Evolutionary conservation across 2,797 vertebrate species (phyloP), one percentile per base, ranked within the genome.

Genomic region (Rhabdomys pumilio): DNA sequence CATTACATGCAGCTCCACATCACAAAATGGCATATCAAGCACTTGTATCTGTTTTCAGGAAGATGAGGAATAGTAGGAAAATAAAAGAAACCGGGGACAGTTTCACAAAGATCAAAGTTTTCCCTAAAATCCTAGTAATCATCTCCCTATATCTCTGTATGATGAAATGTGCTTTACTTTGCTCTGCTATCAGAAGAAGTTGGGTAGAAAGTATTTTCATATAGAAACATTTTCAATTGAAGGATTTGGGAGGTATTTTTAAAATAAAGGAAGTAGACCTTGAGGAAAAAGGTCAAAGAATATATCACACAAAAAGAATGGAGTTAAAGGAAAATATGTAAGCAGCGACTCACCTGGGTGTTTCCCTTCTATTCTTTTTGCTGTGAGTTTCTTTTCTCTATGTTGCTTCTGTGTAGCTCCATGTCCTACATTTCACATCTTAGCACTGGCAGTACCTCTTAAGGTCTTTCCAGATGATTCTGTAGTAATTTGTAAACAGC

Each of bases 201-300:
- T 72, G 63, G 20, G 20, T 55, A 91, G 65, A 76, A 89, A 75
- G 53, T 86, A 76, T 53, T 83, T 95, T 96, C 79, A 86, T 69
- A 12, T 47, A 53, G 19, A 15, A 4, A 75, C 11, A 61, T n/a
- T 84, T 57, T 87, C 12, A 69, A 47, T 22, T 90, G 61, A 91
- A 95, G 57, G 79, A 80, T 81, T 83, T 6, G 72, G 5, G 11
- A 88, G 2, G 1, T 77, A 38, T 90, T 94, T 94, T 87, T 38
- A 81, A 24, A 73, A 73, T 81, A 59, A 31, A 57, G 1, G 8
- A 53, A 84, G 76, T 63, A 11, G 55, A n/a, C 67, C n/a, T 0
- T 44, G 41, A 85, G 17, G 47, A 91, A 84, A 94, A 96, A 88
- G 2, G 38, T 73, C 15, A 92, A 75, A 81, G 34, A 67, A 4